Percentiles rank a stretch among this genome's conserved stretches.
phyloP scores from a whole-genome alignment of 2,888 invertebrate genomes.

The Chloroclysta siterata region DNA sequence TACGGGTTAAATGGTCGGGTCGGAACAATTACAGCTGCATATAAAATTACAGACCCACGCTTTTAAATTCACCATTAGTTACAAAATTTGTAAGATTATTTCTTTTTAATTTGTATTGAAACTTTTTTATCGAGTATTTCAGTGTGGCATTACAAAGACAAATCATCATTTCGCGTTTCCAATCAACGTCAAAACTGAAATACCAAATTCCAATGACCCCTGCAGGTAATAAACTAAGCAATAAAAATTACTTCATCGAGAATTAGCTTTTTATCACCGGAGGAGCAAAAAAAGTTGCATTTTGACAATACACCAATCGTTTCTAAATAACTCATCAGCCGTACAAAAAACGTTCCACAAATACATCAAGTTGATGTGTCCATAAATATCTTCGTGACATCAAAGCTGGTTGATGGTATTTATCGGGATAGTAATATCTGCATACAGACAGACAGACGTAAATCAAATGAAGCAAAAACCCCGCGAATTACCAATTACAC shows the following conservation, averaged over 20 bases:
- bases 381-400: constrained; percentile 40
- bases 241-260: constrained; percentile 41
- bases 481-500: constrained; percentile 35
- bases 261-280: constrained; percentile 39
- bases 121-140: constrained; percentile 12
- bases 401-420: constrained; percentile 29
- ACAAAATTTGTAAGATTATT: constrained; percentile 30
- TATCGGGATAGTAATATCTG: constrained; percentile 35
- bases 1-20: constrained; percentile 40
- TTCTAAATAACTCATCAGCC: constrained; percentile 40
- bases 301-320: constrained; percentile 40
- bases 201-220: constrained; percentile 38
- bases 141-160: constrained; percentile 4
- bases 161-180: constrained; percentile 31
- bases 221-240: constrained; percentile 38
- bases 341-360: constrained; percentile 36
- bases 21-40: constrained; percentile 37
- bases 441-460: constrained; percentile 38
- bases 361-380: constrained; percentile 32
- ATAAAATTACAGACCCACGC: constrained; percentile 36
- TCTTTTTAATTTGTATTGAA: constrained; percentile 32
- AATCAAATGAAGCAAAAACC: constrained; percentile 37
- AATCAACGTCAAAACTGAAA: constrained; percentile 38
- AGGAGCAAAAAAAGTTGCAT: constrained; percentile 37
- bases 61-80: constrained; percentile 29